Percentiles rank a stretch among this genome's conserved stretches.
These are phyloP conservation scores for Sinocyclocheilus maitianheensis DNA, from an alignment of 2,113 vertebrate species.

Conservation along the genomic window DNA sequence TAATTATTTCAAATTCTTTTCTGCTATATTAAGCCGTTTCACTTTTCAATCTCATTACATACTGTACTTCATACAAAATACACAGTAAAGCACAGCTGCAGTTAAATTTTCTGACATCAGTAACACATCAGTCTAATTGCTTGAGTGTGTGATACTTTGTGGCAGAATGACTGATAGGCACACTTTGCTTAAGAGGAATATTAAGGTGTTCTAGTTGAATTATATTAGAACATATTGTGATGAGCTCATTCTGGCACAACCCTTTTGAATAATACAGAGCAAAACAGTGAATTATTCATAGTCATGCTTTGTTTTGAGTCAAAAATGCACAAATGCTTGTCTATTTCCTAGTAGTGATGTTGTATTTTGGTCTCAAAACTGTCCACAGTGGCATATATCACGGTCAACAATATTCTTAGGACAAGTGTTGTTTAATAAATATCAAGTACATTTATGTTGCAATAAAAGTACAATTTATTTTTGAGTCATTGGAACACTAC, in stretches of 20 bases:
- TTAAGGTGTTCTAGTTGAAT: not conserved
- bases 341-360: not conserved
- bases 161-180: conserved; percentile 10
- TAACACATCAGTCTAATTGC: not conserved
- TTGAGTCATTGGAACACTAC: not conserved
- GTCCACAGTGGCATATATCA: not conserved
- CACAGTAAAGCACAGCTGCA: not conserved
- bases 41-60: not conserved
- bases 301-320: not conserved
- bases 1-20: not conserved
- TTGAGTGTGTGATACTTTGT: not conserved
- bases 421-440: not conserved
- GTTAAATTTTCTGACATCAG: not conserved
- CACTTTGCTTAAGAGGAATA: conserved; percentile 25
- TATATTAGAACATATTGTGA: conserved; percentile 8
- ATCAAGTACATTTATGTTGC: not conserved
- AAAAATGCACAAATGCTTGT: not conserved
- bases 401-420: not conserved
- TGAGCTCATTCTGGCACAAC: conserved; percentile 34
- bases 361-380: not conserved
- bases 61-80: too few species aligned
- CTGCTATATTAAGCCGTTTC: not conserved
- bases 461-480: not conserved
- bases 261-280: conserved; percentile 22
- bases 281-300: conserved; percentile 2